phyloP scores from a whole-genome alignment of 2,113 vertebrate genomes.

The Hydrochoerus hydrochaeris region DNA sequence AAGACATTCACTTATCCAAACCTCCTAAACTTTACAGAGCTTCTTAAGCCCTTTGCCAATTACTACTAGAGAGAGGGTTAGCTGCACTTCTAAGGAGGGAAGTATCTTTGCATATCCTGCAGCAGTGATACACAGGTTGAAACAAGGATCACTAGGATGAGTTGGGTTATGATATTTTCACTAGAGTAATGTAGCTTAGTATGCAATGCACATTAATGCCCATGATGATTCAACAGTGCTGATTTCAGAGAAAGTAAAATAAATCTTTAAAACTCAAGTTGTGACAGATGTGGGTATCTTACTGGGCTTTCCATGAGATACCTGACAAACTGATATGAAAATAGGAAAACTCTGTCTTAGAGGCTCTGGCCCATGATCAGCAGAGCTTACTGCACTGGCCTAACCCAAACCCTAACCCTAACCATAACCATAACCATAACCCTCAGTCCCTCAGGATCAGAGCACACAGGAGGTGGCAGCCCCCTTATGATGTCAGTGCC shows the following conservation, averaged over 20 bases:
- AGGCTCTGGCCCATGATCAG: neutral
- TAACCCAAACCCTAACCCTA: too few species aligned
- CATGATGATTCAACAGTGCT: neutral
- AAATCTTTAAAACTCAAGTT: neutral
- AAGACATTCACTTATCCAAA: neutral
- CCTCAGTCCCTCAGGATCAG: too few species aligned
- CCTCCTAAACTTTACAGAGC: neutral
- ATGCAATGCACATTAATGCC: neutral
- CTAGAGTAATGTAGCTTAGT: neutral
- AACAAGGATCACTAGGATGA: neutral
- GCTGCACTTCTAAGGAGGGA: neutral
- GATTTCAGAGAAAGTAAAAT: neutral
- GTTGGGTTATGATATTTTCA: neutral
- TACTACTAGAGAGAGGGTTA: neutral
- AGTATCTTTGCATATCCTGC: neutral
- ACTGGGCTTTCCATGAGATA: neutral
- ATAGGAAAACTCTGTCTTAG: neutral
- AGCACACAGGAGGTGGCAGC: too few species aligned
- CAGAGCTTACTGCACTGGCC: too few species aligned
- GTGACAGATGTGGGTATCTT: neutral
- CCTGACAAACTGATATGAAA: neutral
- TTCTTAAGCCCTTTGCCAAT: neutral
- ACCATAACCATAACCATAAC: too few species aligned
- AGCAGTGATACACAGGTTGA: neutral
- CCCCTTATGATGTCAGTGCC: neutral